Evolutionary conservation across 1,140 invertebrate species (phyloP).

Genomic region (Doryteuthis pealeii): DNA sequence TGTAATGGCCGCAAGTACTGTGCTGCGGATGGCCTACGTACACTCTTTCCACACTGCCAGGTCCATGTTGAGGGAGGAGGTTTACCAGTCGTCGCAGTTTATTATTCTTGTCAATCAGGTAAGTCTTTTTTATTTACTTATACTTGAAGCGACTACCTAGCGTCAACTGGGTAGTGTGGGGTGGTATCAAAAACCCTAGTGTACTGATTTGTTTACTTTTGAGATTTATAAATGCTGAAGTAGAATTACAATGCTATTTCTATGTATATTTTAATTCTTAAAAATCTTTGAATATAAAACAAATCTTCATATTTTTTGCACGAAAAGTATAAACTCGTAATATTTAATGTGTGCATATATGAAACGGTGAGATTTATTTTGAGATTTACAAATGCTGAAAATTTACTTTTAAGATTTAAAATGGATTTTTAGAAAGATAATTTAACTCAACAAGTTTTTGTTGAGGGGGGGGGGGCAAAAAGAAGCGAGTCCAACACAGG

Average conservation of each 20-base stretch:
- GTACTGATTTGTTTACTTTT: background rate
- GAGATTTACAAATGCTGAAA: background rate
- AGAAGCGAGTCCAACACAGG: no score
- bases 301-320: no score
- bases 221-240: no score
- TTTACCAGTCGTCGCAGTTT: background rate
- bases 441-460: no score
- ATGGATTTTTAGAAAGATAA: no score
- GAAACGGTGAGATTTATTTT: background rate
- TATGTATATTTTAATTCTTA: no score
- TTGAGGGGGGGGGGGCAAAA: no score
- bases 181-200: background rate
- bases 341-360: no score
- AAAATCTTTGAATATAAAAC: no score
- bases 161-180: background rate
- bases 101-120: conserved; percentile 8
- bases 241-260: no score
- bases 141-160: background rate
- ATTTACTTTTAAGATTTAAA: background rate
- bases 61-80: background rate
- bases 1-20: conserved; percentile 1
- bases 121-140: background rate
- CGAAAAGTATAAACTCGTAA: background rate
- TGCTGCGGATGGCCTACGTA: background rate
- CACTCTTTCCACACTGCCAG: background rate